phyloP scores from a whole-genome alignment of 2,888 invertebrate species.

The Cremastinae sp. region DNA sequence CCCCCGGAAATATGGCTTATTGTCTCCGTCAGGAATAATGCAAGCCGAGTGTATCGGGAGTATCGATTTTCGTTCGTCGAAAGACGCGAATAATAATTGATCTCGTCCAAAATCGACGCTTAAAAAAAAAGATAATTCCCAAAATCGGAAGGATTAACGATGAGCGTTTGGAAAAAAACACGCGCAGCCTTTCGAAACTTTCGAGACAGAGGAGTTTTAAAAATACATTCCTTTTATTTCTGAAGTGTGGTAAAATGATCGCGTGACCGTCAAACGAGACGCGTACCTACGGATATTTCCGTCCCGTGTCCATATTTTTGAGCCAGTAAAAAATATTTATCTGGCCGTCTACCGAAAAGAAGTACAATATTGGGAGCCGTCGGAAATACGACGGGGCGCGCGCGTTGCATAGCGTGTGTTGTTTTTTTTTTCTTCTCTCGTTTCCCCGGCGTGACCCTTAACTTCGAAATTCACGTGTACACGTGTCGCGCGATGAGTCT shows the following conservation, averaged over 20 bases:
- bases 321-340: neutral
- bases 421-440: neutral
- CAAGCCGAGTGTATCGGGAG: conserved; percentile 13
- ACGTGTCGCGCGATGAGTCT: conserved; percentile 2
- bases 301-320: neutral
- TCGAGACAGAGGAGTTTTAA: conserved; percentile 54
- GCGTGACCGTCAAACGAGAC: conserved; percentile 58
- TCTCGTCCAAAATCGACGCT: conserved; percentile 13
- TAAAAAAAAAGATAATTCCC: neutral
- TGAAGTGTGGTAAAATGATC: conserved; percentile 53
- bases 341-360: neutral
- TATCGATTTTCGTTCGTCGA: conserved; percentile 52
- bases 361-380: too few relatives aligned
- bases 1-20: conserved; percentile 22
- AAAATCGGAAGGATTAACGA: neutral
- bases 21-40: conserved; percentile 52
- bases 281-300: conserved; percentile 34
- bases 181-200: conserved; percentile 23
- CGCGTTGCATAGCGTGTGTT: neutral
- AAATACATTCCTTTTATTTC: conserved; percentile 63
- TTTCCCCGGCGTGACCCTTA: neutral
- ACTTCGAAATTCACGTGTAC: neutral
- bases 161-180: conserved; percentile 3
- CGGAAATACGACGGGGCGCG: neutral
- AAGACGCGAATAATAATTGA: conserved; percentile 4